These are phyloP conservation scores for Synanthedon myopaeformis DNA, from an alignment of 2,888 invertebrate species.

Conservation along the genomic window DNA sequence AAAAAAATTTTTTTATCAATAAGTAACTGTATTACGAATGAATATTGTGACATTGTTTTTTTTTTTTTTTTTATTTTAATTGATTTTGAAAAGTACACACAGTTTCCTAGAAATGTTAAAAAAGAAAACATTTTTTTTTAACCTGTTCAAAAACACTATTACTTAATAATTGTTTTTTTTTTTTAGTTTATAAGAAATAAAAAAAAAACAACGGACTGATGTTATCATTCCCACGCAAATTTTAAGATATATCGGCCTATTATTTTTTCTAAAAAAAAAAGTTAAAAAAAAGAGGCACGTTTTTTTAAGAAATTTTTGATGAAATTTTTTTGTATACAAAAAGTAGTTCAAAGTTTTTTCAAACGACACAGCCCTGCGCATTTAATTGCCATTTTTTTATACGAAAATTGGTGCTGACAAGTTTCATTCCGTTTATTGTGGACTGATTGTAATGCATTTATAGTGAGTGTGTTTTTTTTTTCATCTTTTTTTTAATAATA, in stretches of 20 bases:
- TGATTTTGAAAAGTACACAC: background rate
- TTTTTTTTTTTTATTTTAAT: background rate
- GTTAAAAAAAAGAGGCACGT: too few relatives aligned
- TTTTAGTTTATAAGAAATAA: background rate
- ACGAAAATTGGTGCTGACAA: constrained; percentile 1
- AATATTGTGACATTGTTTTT: background rate
- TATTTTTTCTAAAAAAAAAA: background rate
- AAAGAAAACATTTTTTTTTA: background rate
- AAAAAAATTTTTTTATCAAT: constrained; percentile 17
- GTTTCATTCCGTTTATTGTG: constrained; percentile 2
- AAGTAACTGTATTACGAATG: constrained; percentile 4
- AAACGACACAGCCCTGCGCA: background rate
- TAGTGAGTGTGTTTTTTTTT: background rate
- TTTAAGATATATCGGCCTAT: constrained; percentile 6
- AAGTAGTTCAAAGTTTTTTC: background rate
- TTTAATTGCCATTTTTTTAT: constrained; percentile 4
- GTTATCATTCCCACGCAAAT: constrained; percentile 10
- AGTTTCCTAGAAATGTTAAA: background rate
- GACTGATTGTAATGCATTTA: constrained; percentile 1
- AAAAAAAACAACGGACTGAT: constrained; percentile 10
- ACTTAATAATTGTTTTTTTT: background rate
- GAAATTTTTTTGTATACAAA: constrained; percentile 3
- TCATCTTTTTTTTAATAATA: too few relatives aligned
- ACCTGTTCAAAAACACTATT: background rate
- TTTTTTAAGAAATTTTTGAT: constrained; percentile 3